A percentile compares a stretch with the other conserved stretches of the same genome.
Conservation (phyloP, 2,113 vertebrate genomes). For the Mobula birostris region DNA sequence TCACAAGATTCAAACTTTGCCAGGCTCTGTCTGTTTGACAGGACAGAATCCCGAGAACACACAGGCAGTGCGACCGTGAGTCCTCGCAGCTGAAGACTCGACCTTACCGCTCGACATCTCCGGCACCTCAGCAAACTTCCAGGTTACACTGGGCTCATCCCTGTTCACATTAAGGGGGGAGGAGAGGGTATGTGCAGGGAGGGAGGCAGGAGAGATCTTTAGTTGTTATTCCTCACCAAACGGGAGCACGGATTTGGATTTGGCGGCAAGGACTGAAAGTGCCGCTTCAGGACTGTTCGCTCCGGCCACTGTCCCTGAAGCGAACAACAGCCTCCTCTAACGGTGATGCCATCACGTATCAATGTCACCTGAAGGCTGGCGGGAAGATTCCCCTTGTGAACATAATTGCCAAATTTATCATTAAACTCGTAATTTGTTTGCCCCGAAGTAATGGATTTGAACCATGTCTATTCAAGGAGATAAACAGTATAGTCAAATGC, state of each 20-base stretch:
- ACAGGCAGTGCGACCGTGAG: neutral
- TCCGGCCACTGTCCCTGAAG: neutral
- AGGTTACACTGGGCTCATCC: neutral
- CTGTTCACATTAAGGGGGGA: neutral
- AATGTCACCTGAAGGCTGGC: neutral
- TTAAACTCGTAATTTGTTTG: neutral
- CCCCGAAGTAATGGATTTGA: neutral
- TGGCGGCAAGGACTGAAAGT: neutral
- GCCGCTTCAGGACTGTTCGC: neutral
- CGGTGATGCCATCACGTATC: neutral
- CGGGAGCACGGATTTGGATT: too few relatives aligned
- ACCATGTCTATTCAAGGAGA: neutral
- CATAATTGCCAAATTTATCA: neutral
- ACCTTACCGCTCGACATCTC: neutral
- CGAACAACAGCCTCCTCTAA: slow-evolving; percentile 26
- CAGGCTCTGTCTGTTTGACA: neutral
- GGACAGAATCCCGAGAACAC: neutral
- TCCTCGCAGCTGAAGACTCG: neutral
- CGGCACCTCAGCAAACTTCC: neutral
- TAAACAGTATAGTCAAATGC: neutral
- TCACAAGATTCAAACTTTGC: neutral
- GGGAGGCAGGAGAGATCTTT: too few relatives aligned
- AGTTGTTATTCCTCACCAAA: too few relatives aligned
- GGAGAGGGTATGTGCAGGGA: too few relatives aligned
- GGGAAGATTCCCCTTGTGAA: neutral